Percentiles rank a stretch among this genome's conserved stretches.
Conservation (phyloP, 1,140 invertebrate genomes). For the Camponotus floridanus region DNA sequence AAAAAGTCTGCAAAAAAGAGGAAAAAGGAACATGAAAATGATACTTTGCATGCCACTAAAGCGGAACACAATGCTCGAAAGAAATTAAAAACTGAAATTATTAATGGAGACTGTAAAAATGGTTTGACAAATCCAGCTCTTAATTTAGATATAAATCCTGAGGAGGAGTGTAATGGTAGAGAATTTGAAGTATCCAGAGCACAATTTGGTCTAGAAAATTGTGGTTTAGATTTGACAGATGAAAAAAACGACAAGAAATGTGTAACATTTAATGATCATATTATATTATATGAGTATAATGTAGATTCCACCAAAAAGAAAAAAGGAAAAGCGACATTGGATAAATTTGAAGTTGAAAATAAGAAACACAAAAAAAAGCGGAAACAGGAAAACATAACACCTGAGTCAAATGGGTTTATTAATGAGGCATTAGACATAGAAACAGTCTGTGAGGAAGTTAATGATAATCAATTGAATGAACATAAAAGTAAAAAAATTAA, state of each 20-base stretch:
- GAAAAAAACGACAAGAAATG: slow-evolving; percentile 79
- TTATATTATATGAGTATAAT: slow-evolving; percentile 78
- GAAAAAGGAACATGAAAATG: slow-evolving; percentile 63
- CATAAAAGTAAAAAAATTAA: slow-evolving; percentile 72
- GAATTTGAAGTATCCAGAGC: slow-evolving; percentile 81
- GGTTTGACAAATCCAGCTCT: slow-evolving; percentile 76
- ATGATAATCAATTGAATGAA: slow-evolving; percentile 79
- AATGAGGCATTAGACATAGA: slow-evolving; percentile 79
- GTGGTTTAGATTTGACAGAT: slow-evolving; percentile 81
- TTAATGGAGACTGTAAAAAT: slow-evolving; percentile 39
- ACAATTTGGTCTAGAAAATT: slow-evolving; percentile 79
- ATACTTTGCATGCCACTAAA: slow-evolving; percentile 17
- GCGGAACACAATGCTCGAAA: slow-evolving; percentile 32
- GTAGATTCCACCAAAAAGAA: slow-evolving; percentile 77
- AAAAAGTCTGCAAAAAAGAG: slow-evolving; percentile 61
- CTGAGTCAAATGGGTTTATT: slow-evolving; percentile 57
- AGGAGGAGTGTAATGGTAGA: slow-evolving; percentile 61
- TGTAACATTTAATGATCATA: slow-evolving; percentile 83
- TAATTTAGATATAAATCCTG: slow-evolving; percentile 66
- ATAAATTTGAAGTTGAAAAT: slow-evolving; percentile 83
- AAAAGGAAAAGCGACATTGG: slow-evolving; percentile 77
- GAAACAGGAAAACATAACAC: slow-evolving; percentile 43
- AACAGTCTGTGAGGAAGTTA: slow-evolving; percentile 71
- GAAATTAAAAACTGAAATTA: slow-evolving; percentile 39
- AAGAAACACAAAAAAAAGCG: slow-evolving; percentile 77